Percentiles rank a stretch among this genome's conserved stretches.
These are phyloP conservation scores for Lutraria lutraria DNA, from an alignment of 2,888 invertebrate genomes.

Conservation along the genomic window DNA sequence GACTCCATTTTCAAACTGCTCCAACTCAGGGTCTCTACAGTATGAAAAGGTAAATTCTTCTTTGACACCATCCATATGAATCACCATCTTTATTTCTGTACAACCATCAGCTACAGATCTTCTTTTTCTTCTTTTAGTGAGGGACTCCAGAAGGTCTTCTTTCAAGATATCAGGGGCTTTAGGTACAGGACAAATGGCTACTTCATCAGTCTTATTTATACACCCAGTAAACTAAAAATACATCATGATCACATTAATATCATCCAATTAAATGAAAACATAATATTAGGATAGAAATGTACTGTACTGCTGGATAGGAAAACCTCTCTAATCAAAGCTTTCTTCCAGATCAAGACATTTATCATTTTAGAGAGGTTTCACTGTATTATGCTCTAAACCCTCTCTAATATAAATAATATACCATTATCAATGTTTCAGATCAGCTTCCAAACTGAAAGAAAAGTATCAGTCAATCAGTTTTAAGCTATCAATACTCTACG, in stretches of 20 bases:
- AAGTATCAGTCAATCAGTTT: too few relatives aligned
- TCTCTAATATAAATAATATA: too few relatives aligned
- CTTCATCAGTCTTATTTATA: background rate
- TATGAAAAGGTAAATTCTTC: background rate
- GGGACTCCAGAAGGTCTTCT: background rate
- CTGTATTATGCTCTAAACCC: background rate
- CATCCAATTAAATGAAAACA: background rate
- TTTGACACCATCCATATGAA: conserved; percentile 34
- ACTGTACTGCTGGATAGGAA: too few relatives aligned
- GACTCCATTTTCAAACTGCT: conserved; percentile 8
- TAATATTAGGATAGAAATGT: too few relatives aligned
- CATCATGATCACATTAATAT: background rate
- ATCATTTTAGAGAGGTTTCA: background rate
- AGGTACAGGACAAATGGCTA: background rate
- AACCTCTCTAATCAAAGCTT: background rate
- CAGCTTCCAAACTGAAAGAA: background rate
- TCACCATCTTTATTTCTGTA: background rate
- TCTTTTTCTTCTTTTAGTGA: background rate
- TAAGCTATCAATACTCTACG: too few relatives aligned
- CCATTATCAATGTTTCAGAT: background rate
- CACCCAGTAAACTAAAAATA: background rate
- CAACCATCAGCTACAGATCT: background rate
- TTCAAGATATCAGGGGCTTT: background rate
- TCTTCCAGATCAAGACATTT: background rate
- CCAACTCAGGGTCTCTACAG: conserved; percentile 17